Evolutionary conservation across 2,113 vertebrate genomes (phyloP), one percentile per base, ranked within the genome.

Genomic region (Anolis carolinensis): DNA sequence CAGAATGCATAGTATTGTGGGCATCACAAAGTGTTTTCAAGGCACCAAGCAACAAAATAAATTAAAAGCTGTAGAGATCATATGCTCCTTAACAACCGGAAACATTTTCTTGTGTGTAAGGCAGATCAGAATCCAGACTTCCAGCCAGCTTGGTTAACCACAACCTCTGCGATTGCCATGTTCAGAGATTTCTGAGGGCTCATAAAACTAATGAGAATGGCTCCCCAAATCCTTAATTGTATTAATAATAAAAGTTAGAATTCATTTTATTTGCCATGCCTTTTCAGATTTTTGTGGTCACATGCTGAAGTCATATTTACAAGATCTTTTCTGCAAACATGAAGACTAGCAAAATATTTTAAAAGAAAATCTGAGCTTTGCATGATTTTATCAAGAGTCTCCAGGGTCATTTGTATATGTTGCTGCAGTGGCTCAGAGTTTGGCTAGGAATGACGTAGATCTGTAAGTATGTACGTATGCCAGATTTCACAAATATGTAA

Each of bases 121-220:
- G 34, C 34, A 13, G 34, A 4, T 62, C 81, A 44, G 52, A 83
- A 73, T 4, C 16, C 55, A 62, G 52, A 32, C 70, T 8, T 23
- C 14, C 71, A 73, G 32, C 14, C 50, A 62, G 55, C 36, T 62
- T 39, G 55, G 20, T 82, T 59, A 82, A 59, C 23, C 11, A 39
- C 25, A 27, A 30, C 23, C n/a, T 32, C 1, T 39, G 1, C 23
- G n/a, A 39, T 62, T 83, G 52, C 34, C 21, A 16, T 36, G 7
- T 6, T 5, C 70, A 73, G 34, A 59, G 50, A 74, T 73, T 73
- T 73, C 30, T 36, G 36, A 3, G 21, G 34, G 23, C 34, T 30
- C 52, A 83, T 83, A 83, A 36, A 83, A 20, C 44, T 39, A 62
- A 74, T 83, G 52, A 82, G 70, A 83, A 44, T 83, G 32, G 52